phyloP scores from a whole-genome alignment of 2,113 vertebrate species.

The Sturnira hondurensis region DNA sequence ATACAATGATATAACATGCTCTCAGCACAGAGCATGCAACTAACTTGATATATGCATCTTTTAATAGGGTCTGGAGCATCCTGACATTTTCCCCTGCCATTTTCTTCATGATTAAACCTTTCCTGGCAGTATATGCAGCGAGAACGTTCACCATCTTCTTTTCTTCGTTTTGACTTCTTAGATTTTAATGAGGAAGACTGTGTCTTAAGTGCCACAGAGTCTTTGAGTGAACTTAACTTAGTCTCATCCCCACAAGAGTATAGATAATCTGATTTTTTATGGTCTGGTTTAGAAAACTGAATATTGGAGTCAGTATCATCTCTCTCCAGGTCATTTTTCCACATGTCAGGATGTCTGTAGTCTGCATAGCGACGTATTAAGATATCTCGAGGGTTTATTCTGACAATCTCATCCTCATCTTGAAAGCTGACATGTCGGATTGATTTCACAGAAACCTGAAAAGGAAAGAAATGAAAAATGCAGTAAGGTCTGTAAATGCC shows the following conservation, averaged over 20 bases:
- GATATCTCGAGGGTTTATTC: slow-evolving; percentile 98
- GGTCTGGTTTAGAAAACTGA: slow-evolving; percentile 92
- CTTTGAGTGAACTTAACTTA: slow-evolving; percentile 88
- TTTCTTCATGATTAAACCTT: slow-evolving; percentile 99
- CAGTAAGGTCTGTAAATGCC: not conserved
- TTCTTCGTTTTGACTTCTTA: slow-evolving; percentile 92
- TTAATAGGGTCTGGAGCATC: slow-evolving; percentile 97
- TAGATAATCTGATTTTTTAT: slow-evolving; percentile 94
- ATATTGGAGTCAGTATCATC: slow-evolving; percentile 89
- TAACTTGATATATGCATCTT: slow-evolving; percentile 98
- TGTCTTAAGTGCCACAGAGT: slow-evolving; percentile 92
- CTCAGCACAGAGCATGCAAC: slow-evolving; percentile 99
- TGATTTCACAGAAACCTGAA: slow-evolving; percentile 88
- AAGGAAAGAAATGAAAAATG: slow-evolving; percentile 34
- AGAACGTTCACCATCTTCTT: slow-evolving; percentile 98
- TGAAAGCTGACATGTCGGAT: slow-evolving; percentile 95
- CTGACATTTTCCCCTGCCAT: slow-evolving; percentile 95
- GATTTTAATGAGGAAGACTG: slow-evolving; percentile 92
- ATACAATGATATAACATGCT: slow-evolving; percentile 99
- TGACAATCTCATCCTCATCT: slow-evolving; percentile 98
- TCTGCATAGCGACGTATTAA: slow-evolving; percentile 97
- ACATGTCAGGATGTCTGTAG: slow-evolving; percentile 97
- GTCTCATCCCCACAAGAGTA: slow-evolving; percentile 90
- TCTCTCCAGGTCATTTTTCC: slow-evolving; percentile 92
- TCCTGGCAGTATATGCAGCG: slow-evolving; percentile 98